Evolutionary conservation across 1,140 invertebrate species (phyloP), one percentile per base, ranked within the genome.

Genomic region (Chlorops oryzae): DNA sequence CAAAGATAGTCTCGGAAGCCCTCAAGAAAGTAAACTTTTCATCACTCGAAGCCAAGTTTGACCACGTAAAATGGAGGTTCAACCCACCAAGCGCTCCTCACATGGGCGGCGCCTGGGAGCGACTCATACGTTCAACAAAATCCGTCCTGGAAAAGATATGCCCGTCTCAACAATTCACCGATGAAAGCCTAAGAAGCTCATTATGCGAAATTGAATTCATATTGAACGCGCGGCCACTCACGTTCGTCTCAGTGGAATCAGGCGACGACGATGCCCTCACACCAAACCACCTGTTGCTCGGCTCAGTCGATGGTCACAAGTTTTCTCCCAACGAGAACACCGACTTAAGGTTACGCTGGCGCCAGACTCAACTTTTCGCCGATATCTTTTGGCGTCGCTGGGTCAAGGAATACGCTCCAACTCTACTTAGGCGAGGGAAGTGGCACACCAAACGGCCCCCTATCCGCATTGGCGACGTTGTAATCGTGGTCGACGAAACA

Each of bases 251-350:
- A 13, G 24, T 38, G 3, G 50, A 52, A 15, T 27, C 18, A 5
- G 18, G 23, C 5, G 44, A 47, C 24, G 37, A 53, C 3, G 46
- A 55, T 3, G 52, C 56, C 13, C 48, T 64, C 5, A 68, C 62
- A 3, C 65, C 65, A 5, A 47, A 47, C 18, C 59, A 62, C 49
- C 57, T 64, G n/a, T 15, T 73, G 17, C 55, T 68, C 20, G 63
- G 62, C 0, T 39, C 49, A 1, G 51, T 62, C 3, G 38, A 61
- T 0, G 48, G 39, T 1, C 12, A 47, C 0, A 35, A 62, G n/a
- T n/a, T n/a, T n/a, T n/a, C n/a, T n/a, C n/a, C n/a, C n/a, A n/a
- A n/a, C n/a, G n/a, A n/a, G n/a, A n/a, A n/a, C 2, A 4, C 52
- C 3, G 28, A n/a, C 7, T 32, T 7, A n/a, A 9, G n/a, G 7